These are phyloP conservation scores for Acanthosepion esculentum DNA, from an alignment of 2,888 invertebrate species.

Conservation along the genomic window DNA sequence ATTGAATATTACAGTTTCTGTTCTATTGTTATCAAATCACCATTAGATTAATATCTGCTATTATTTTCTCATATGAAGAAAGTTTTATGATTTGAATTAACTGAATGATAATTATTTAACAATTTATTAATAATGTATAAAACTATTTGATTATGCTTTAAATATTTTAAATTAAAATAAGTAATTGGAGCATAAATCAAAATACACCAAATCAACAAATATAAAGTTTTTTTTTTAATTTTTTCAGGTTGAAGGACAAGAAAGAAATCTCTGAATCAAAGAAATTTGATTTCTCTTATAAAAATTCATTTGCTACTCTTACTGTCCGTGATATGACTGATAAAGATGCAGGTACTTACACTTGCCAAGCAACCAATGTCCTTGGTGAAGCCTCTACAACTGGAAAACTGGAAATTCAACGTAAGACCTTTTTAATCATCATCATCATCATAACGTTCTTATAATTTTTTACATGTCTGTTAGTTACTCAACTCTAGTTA, in stretches of 20 bases:
- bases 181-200: not conserved
- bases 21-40: too few relatives aligned
- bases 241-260: constrained; percentile 68
- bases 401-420: constrained; percentile 68
- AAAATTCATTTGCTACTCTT: constrained; percentile 75
- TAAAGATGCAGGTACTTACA: constrained; percentile 71
- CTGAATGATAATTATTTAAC: too few relatives aligned
- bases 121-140: not conserved
- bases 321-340: constrained; percentile 78
- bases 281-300: constrained; percentile 67
- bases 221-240: not conserved
- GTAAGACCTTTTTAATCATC: constrained; percentile 53
- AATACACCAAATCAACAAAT: not conserved
- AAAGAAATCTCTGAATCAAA: constrained; percentile 65
- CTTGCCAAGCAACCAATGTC: constrained; percentile 72
- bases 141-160: not conserved
- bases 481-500: not conserved
- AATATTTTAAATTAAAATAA: not conserved
- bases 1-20: too few relatives aligned
- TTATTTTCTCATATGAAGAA: too few relatives aligned
- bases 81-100: too few relatives aligned
- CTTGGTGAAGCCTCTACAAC: constrained; percentile 72
- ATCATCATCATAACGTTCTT: not conserved
- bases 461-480: not conserved
- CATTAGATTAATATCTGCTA: too few relatives aligned